Evolutionary conservation across 2,888 invertebrate species (phyloP), one percentile per base, ranked within the genome.

Genomic region (Mythimna pallens): DNA sequence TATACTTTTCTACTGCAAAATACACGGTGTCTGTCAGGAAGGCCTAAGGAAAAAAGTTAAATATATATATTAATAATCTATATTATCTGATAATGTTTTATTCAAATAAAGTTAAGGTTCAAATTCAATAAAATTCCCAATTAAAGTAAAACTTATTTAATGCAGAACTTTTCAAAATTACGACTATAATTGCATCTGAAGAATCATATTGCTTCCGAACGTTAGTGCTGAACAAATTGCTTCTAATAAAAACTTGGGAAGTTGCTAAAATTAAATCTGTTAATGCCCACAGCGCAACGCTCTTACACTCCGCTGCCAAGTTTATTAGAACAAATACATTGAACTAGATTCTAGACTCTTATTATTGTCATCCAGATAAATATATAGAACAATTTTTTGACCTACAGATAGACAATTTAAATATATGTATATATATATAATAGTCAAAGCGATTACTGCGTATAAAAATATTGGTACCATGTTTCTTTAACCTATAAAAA

Each of bases 241-340:
- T 36, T 34, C 22, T 61, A 70, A 79, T 79, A 83, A 80, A 83
- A 80, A 79, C 70, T 70, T 67, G 40, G 25, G 14, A 40, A 73
- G 54, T 70, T 80, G 70, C 80, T 73, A 80, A 73, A 80, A 80
- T 83, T 83, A 47, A 81, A 62, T 83, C 67, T 65, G 54, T 58
- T 81, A 83, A 80, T 83, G 9, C 40, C n/a, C 66, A 43, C 40
- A 50, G 54, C 25, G 47, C 36, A 43, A 47, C 22, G 54, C 52
- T 61, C n/a, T 14, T 55, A 55, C 55, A 62, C 50, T 65, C 9
- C 4, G 43, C 50, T 83, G 80, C 80, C 83, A 83, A 81, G 80
- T 59, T 68, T 83, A 83, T 70, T 65, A 73, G 64, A 79, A 70
- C 69, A 65, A 67, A 83, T 58, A 61, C 25, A 52, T 63, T 83